Conservation (phyloP, 1,140 invertebrate genomes). For the Acromyrmex heyeri region DNA sequence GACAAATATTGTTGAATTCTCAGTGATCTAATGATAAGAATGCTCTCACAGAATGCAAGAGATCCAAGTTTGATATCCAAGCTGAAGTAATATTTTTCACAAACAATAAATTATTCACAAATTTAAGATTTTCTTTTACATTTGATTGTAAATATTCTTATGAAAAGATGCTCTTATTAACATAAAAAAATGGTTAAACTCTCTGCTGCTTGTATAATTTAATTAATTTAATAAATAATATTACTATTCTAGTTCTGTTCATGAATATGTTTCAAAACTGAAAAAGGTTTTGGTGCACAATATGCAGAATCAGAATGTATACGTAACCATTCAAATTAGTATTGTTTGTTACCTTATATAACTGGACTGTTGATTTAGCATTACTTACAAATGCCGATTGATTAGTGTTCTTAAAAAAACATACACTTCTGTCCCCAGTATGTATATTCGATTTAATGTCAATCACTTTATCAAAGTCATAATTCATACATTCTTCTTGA, state of each 20-base stretch:
- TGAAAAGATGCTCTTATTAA: not conserved
- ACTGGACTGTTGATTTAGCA: not conserved
- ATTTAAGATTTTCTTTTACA: too few species aligned
- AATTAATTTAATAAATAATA: not conserved
- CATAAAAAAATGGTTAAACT: too few species aligned
- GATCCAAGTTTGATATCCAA: too few species aligned
- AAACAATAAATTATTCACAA: too few species aligned
- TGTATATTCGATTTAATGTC: not conserved
- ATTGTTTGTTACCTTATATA: constrained; percentile 32
- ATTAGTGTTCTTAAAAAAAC: not conserved
- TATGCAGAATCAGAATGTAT: not conserved
- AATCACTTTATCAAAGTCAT: not conserved
- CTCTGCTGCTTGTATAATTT: too few species aligned
- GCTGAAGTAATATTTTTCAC: too few species aligned
- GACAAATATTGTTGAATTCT: too few species aligned
- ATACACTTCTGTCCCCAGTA: not conserved
- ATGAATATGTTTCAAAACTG: too few species aligned
- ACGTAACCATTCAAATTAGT: not conserved
- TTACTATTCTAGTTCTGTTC: too few species aligned
- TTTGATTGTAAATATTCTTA: too few species aligned
- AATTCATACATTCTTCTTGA: constrained; percentile 1
- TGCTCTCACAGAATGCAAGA: too few species aligned
- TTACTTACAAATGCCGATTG: not conserved
- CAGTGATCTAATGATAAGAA: too few species aligned
- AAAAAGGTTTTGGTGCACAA: not conserved